Evolutionary conservation across 2,888 invertebrate genomes (phyloP), one percentile per base, ranked within the genome.

Genomic region (Amblyjoppa proteus): DNA sequence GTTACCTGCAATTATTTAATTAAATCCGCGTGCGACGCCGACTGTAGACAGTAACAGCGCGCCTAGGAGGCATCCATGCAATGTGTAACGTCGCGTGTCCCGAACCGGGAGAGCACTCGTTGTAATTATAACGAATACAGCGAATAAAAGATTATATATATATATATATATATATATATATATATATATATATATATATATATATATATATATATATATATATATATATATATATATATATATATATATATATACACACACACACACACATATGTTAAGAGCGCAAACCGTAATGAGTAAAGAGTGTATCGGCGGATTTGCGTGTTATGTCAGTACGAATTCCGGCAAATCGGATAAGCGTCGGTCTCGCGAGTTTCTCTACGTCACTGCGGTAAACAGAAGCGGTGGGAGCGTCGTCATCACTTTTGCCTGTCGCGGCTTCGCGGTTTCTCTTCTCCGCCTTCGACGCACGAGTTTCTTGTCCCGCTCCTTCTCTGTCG

Each of bases 321-420:
- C 61, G 61, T 61, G 61, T 61, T 61, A 34, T 61, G 61, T 61
- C 61, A 34, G 61, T 61, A 34, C 61, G n/a, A 51, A 61, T 64
- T 61, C 64, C 20, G 74, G 45, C 31, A 31, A 74, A 61, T 45
- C 74, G 74, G 31, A 74, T 61, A 74, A 74, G 61, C 74, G 41
- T 28, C 20, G 11, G n/a, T 11, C 16, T 16, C n/a, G 6, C 73
- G 58, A 56, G 41, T 41, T 45, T 45, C 11, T 61, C 75, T 64
- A 51, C 75, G 75, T 64, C 61, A 75, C 34, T 75, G 61, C 64
- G 75, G 75, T 49, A 64, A 75, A 64, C 49, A 64, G 45, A 64
- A 31, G 45, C 41, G 75, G 3, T 16, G 45, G 41, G 58, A 58
- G 34, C 49, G 64, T 31, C 75, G 49, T 75, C 49, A 64, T 75